phyloP scores from a whole-genome alignment of 2,797 vertebrate genomes.

The Peromyscus melanophrys region DNA sequence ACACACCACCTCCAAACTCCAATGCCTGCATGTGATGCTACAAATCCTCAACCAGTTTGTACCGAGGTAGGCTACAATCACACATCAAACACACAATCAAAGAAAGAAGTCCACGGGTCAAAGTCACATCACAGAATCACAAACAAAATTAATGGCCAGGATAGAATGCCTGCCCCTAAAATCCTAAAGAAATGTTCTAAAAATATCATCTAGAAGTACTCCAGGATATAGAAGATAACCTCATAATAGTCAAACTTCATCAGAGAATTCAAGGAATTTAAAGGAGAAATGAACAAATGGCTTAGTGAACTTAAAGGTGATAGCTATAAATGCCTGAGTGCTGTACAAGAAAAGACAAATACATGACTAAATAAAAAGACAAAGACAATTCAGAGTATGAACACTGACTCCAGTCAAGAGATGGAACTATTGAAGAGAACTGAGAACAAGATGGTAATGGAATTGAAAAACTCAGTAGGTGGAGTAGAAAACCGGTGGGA shows the following conservation, averaged over 20 bases:
- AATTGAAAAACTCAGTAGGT: neutral
- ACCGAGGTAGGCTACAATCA: neutral
- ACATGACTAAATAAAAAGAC: neutral
- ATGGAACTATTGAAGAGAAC: neutral
- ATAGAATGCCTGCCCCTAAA: neutral
- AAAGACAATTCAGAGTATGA: neutral
- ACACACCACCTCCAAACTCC: neutral
- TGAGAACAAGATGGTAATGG: neutral
- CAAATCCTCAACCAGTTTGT: neutral
- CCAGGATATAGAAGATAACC: neutral
- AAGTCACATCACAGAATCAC: neutral
- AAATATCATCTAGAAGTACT: neutral
- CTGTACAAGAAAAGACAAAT: neutral
- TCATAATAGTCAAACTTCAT: neutral
- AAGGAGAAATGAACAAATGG: neutral
- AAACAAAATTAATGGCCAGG: neutral
- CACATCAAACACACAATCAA: neutral
- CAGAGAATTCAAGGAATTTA: neutral
- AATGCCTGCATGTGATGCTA: neutral
- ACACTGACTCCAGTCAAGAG: neutral
- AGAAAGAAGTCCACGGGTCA: neutral
- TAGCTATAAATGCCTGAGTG: neutral
- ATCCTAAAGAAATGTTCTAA: neutral
- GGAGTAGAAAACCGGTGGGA: neutral
- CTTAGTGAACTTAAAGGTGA: neutral